phyloP scores from a whole-genome alignment of 2,113 vertebrate species.

The Rattus norvegicus region GRCr8 NC_086021.1:118579501-118580000 shows the following conservation, averaged over 20 bases:
- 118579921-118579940: neutral
- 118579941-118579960: neutral
- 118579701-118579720: neutral
- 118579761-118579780: neutral
- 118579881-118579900: neutral
- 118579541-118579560: neutral
- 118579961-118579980: neutral
- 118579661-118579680: neutral
- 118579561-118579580: neutral
- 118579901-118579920: neutral
- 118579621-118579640: neutral
- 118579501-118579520: neutral
- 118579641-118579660: neutral
- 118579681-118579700: neutral
- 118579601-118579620: neutral
- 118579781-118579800: neutral
- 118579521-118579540: neutral
- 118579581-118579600: neutral
- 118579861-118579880: neutral
- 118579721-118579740: neutral
- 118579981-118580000: neutral
- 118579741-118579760: neutral
- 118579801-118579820: neutral
- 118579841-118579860: neutral
- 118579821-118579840: neutral